Conservation (phyloP, 2,113 vertebrate genomes). For the Eurypyga helias region DNA sequence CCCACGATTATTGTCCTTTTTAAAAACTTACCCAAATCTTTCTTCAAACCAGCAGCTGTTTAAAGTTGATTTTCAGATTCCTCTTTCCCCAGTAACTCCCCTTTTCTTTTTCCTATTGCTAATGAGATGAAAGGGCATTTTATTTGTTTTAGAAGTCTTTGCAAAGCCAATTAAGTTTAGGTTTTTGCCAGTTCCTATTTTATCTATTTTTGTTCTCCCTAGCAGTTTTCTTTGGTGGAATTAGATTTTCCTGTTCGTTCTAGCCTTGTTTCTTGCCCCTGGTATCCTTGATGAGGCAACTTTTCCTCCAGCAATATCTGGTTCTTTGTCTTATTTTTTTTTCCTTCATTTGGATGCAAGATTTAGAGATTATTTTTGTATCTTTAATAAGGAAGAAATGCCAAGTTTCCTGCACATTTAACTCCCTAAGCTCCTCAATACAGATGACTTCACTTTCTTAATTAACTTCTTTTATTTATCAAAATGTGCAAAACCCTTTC, state of each 20-base stretch:
- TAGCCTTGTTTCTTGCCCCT: not conserved
- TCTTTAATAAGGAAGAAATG: not conserved
- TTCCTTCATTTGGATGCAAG: not conserved
- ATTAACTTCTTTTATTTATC: constrained; percentile 28
- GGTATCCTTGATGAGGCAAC: not conserved
- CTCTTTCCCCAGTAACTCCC: not conserved
- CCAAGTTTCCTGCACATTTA: not conserved
- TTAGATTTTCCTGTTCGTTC: not conserved
- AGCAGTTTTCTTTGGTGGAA: not conserved
- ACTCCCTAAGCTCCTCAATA: not conserved
- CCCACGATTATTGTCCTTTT: not conserved
- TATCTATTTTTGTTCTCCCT: not conserved
- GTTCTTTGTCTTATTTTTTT: not conserved
- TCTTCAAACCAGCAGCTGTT: not conserved
- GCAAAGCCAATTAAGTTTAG: not conserved
- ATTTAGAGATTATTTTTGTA: not conserved
- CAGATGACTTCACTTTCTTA: not conserved
- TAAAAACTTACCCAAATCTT: not conserved
- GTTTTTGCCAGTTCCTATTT: not conserved
- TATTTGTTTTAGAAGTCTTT: not conserved
- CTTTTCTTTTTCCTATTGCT: not conserved
- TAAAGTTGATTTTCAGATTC: not conserved
- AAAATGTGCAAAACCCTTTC: not conserved
- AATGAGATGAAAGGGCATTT: not conserved
- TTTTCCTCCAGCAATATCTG: not conserved